Conservation (phyloP, 1,140 invertebrate genomes). For the Maniola jurtina region DNA sequence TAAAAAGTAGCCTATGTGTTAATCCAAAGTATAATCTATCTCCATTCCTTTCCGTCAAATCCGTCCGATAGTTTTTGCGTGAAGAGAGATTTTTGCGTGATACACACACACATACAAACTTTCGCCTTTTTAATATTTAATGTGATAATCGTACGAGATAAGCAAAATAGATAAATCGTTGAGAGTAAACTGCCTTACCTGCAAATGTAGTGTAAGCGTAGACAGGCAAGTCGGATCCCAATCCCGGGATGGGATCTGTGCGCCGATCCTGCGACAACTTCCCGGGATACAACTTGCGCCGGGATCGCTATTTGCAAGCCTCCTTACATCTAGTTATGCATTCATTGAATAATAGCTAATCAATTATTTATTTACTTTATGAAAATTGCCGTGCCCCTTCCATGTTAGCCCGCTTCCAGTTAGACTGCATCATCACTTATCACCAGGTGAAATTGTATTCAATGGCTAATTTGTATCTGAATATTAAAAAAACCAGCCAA, state of each 20-base stretch:
- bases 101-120: background rate
- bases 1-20: no score
- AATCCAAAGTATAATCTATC: no score
- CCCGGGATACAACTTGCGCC: constrained; percentile 4
- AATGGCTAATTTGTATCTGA: no score
- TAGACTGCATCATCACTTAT: no score
- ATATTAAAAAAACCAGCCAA: no score
- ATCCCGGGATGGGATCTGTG: constrained; percentile 1
- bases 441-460: no score
- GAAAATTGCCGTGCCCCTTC: no score
- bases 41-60: no score
- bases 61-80: no score
- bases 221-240: constrained; percentile 13
- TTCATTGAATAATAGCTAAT: constrained; percentile 5
- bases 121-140: no score
- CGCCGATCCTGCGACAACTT: constrained; percentile 9
- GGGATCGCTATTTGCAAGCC: constrained; percentile 17
- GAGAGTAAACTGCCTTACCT: constrained; percentile 2
- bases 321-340: constrained; percentile 5
- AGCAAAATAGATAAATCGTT: background rate
- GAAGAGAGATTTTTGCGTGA: background rate
- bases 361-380: no score
- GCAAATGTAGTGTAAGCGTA: constrained; percentile 8
- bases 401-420: no score
- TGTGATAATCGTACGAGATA: background rate